Conservation (phyloP, 2,888 invertebrate species). For the Periphyllus acericola region DNA sequence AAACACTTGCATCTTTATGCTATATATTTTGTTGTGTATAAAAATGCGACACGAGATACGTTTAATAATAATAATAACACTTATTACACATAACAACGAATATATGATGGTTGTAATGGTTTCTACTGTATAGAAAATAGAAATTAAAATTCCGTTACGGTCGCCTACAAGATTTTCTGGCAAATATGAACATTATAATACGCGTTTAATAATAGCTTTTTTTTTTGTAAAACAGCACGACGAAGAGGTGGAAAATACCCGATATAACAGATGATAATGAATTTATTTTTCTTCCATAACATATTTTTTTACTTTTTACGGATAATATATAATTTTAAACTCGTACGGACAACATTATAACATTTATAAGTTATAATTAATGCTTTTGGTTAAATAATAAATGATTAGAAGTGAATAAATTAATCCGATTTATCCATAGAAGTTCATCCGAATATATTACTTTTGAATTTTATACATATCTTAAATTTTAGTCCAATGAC, state of each 20-base stretch:
- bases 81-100: neutral
- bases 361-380: too few relatives aligned
- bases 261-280: neutral
- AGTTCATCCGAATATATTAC: too few relatives aligned
- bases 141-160: conserved; percentile 56
- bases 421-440: too few relatives aligned
- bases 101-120: neutral
- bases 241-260: neutral
- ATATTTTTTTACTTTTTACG: too few relatives aligned
- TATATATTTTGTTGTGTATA: neutral
- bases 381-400: too few relatives aligned
- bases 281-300: too few relatives aligned
- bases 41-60: neutral
- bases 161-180: conserved; percentile 1
- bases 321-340: too few relatives aligned
- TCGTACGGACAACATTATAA: too few relatives aligned
- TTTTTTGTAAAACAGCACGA: neutral
- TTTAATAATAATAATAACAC: neutral
- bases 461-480: too few relatives aligned
- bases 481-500: neutral
- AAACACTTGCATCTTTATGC: neutral
- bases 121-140: neutral
- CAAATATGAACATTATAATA: conserved; percentile 4
- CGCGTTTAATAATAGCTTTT: neutral
- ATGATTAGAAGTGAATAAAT: too few relatives aligned